Evolutionary conservation across 2,113 vertebrate species (phyloP), one percentile per base, ranked within the genome.

Genomic region (Neolamprologus devosi): DNA sequence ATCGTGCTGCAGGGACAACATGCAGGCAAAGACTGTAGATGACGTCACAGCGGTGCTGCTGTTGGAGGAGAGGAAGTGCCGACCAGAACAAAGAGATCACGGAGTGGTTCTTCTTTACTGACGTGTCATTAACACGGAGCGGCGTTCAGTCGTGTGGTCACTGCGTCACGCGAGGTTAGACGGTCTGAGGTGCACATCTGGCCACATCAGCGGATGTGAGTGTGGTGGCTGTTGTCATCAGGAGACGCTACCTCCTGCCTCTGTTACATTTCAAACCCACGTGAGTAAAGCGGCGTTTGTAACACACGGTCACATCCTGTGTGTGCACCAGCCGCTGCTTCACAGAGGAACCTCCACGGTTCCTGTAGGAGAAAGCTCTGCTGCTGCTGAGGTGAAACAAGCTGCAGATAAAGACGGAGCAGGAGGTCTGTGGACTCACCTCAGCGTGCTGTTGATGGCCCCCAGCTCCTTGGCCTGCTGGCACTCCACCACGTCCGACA

Each of bases 381-480:
- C 0, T 47, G 42, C 42, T 28, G 19, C 65, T 45, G 70, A 75
- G 12, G 6, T 65, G 47, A 58, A 54, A 83, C 16, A 1, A 85
- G 70, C 60, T 6, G 87, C 17, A 17, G 11, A 60, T 21, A 47
- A 63, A 47, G 23, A 60, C 23, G n/a, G 7, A 6, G 30, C 14
- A 13, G 10, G 16, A 13, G 35, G 65, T 7, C 3, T 8, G 54
- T 54, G 75, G 19, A 16, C 92, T 95, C 96, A 98, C 98, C 98
- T 99, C 92, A 99, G 95, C 5, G 98, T 99, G 96, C 96, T 98
- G 95, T 99, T 99, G 91, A 99, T 95, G 83, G 98, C 98, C 40
- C 98, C 98, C 90, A 99, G 97, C 70, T 98, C 97, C 85, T 97
- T 97, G 63, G 97, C 97, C 95, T 98, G 98, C 63, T 98, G 97